These are phyloP conservation scores for Alloscopus bannaensis DNA, from an alignment of 2,888 invertebrate species.

Conservation along the genomic window DNA sequence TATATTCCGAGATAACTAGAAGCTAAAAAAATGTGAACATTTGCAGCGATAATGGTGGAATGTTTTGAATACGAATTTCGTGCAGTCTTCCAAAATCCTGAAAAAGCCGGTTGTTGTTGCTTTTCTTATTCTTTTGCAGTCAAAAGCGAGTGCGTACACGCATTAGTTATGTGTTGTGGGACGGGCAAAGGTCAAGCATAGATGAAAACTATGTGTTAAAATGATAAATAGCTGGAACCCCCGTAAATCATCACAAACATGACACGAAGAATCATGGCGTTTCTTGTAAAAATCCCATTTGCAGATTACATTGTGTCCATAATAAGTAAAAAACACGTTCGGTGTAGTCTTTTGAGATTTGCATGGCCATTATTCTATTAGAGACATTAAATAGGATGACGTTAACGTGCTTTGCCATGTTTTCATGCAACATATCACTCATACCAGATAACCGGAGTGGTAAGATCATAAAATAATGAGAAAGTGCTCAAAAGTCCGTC, in stretches of 20 bases:
- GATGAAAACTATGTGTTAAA: constrained; percentile 36
- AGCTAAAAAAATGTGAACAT: neutral
- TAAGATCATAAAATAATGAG: constrained; percentile 42
- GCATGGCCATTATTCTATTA: constrained; percentile 45
- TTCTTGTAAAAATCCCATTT: constrained; percentile 28
- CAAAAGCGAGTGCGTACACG: no score
- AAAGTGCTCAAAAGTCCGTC: constrained; percentile 42
- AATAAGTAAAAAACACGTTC: constrained; percentile 5
- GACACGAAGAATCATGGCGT: constrained; percentile 10
- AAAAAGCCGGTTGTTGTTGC: neutral
- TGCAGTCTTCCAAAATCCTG: neutral
- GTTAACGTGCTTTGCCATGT: neutral
- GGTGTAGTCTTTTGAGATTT: constrained; percentile 22
- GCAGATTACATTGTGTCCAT: neutral
- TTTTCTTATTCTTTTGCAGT: no score
- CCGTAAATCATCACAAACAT: constrained; percentile 43
- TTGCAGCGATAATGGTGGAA: neutral
- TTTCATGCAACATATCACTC: constrained; percentile 9
- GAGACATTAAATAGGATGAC: neutral
- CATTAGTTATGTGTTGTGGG: constrained; percentile 4
- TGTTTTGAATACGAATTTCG: constrained; percentile 12
- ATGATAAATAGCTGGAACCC: constrained; percentile 47
- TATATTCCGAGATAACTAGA: no score
- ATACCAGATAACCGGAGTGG: constrained; percentile 39
- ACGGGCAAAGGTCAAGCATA: constrained; percentile 31